Evolutionary conservation across 2,113 vertebrate species (phyloP), one percentile per base, ranked within the genome.

Genomic region (Calonectris borealis): DNA sequence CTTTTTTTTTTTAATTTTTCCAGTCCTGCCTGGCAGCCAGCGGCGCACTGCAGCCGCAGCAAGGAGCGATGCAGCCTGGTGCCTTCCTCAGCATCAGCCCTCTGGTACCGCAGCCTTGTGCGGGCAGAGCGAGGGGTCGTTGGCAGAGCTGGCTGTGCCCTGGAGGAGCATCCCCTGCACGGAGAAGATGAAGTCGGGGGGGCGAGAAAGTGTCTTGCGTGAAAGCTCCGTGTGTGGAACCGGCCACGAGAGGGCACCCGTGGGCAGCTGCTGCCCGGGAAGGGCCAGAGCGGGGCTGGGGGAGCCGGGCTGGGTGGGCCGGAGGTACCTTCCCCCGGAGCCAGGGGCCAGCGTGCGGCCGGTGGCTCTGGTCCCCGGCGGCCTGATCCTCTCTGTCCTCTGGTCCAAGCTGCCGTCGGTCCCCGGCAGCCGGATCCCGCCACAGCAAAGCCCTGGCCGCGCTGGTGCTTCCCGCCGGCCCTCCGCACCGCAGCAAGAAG

Each of bases 161-260:
- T 11, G 38, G 9, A 10, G 61, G 29, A n/a, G 72, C 84, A 2
- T 24, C 73, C 7, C n/a, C 48, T 1, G 11, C 32, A 0, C 0
- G 7, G 36, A 4, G 46, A 54, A 11, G 26, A 11, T 11, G 32
- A 7, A 42, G 5, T 3, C 1, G 11, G 3, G 8, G 10, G 2
- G 0, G 5, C 11, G 2, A 3, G 4, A 27, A 72, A 10, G 7
- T 2, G 8, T 1, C 16, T 52, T 4, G 15, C 0, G 24, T 54
- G 82, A 32, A n/a, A 44, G 26, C 36, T 83, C 58, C 6, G 8
- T 4, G 7, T 0, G 31, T 36, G 84, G 81, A 17, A 71, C 16
- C 24, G 27, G 68, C 94, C 96, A 75, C 60, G 80, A 91, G 96
- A 92, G 93, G 96, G 96, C 78, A 1, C 83, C 91, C 68, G 65